Conservation (phyloP, 2,888 invertebrate genomes). For the Nasonia oneida region DNA sequence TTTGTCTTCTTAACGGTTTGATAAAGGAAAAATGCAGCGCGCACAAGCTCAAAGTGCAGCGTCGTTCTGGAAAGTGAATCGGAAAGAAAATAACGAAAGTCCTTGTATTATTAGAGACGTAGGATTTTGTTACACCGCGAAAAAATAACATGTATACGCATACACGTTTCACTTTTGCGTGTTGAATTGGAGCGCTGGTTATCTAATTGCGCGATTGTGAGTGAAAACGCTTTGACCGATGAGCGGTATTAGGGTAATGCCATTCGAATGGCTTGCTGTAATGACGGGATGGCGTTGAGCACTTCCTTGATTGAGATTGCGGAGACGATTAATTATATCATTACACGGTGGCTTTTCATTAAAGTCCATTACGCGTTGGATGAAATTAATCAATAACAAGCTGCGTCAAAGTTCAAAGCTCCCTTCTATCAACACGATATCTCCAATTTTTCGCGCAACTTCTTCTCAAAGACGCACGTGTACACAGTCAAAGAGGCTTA, state of each 20-base stretch:
- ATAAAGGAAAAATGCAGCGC: constrained; percentile 10
- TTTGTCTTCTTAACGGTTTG: constrained; percentile 40
- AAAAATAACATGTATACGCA: constrained; percentile 17
- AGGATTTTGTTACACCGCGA: not conserved
- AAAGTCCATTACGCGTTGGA: not conserved
- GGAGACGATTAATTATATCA: not conserved
- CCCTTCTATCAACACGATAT: too few relatives aligned
- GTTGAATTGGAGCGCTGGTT: not conserved
- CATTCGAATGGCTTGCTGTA: not conserved
- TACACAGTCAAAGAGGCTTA: not conserved
- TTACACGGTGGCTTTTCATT: not conserved
- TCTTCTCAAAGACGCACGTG: not conserved
- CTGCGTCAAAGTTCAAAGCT: too few relatives aligned
- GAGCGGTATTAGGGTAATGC: not conserved
- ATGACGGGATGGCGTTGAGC: not conserved
- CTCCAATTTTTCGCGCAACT: too few relatives aligned
- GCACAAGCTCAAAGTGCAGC: constrained; percentile 20
- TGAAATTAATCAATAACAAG: too few relatives aligned
- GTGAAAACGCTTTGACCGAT: constrained; percentile 36
- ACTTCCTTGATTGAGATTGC: not conserved
- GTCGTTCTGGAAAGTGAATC: constrained; percentile 54
- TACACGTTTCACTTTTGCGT: not conserved
- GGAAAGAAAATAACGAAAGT: constrained; percentile 55
- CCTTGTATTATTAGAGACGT: not conserved
- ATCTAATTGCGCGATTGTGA: constrained; percentile 47